Conservation (phyloP, 2,113 vertebrate genomes). For the Hemiprocne comata region DNA sequence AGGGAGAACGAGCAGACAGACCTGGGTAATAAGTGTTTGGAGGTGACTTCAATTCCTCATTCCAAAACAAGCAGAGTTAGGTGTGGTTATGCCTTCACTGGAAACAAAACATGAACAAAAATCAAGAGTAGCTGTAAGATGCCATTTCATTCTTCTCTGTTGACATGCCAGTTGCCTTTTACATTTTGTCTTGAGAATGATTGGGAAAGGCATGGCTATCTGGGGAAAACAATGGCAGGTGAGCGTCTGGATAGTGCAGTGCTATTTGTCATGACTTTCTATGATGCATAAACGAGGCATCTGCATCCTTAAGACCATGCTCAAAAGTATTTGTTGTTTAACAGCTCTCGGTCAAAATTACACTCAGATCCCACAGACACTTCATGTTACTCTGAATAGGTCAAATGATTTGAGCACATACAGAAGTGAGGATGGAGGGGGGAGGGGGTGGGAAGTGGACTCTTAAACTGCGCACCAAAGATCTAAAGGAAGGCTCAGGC, state of each 20-base stretch:
- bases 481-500: not conserved
- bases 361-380: not conserved
- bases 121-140: not conserved
- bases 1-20: not conserved
- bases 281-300: not conserved
- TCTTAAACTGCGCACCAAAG: not conserved
- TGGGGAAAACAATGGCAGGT: not conserved
- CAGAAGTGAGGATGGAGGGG: not conserved
- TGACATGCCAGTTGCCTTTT: not conserved
- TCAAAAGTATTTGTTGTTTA: not conserved
- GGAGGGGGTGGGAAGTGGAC: not conserved
- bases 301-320: not conserved
- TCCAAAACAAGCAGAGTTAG: not conserved
- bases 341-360: not conserved
- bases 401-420: not conserved
- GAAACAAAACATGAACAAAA: not conserved
- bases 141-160: not conserved
- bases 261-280: not conserved
- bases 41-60: not conserved
- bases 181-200: not conserved
- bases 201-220: not conserved
- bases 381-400: not conserved
- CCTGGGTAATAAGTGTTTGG: not conserved
- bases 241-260: not conserved
- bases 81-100: not conserved